Evolutionary conservation across 2,113 vertebrate genomes (phyloP).

Genomic region (Cryptotis parvus): DNA sequence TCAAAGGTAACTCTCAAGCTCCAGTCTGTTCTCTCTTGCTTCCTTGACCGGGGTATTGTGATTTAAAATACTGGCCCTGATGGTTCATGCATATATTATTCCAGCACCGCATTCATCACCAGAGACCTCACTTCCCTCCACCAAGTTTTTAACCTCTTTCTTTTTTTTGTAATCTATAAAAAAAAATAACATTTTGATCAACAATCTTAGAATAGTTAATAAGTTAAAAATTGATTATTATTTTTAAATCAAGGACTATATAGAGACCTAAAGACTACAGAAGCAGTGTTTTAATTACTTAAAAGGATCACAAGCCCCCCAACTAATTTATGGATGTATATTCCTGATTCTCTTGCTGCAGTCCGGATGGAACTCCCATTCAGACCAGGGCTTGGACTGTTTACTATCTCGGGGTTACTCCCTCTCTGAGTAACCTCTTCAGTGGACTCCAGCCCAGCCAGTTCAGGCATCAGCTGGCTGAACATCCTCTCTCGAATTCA

Average conservation of each 20-base stretch:
- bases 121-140: background rate
- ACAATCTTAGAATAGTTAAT: background rate
- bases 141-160: no score
- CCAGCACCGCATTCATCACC: no score
- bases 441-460: background rate
- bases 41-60: background rate
- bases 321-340: background rate
- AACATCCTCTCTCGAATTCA: background rate
- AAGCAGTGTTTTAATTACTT: background rate
- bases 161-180: slow-evolving; percentile 26
- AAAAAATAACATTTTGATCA: background rate
- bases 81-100: no score
- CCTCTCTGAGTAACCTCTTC: background rate
- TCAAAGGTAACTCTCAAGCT: background rate
- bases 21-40: background rate
- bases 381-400: background rate
- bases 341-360: background rate
- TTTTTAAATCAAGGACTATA: slow-evolving; percentile 40
- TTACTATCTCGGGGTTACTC: background rate
- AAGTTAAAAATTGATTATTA: background rate
- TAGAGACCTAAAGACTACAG: slow-evolving; percentile 24
- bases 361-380: no score
- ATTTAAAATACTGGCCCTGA: no score
- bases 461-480: background rate
- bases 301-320: background rate